A percentile compares a stretch with the other conserved stretches of the same genome.
Conservation (phyloP, 2,797 vertebrate genomes). For the Crypturellus tataupa region DNA sequence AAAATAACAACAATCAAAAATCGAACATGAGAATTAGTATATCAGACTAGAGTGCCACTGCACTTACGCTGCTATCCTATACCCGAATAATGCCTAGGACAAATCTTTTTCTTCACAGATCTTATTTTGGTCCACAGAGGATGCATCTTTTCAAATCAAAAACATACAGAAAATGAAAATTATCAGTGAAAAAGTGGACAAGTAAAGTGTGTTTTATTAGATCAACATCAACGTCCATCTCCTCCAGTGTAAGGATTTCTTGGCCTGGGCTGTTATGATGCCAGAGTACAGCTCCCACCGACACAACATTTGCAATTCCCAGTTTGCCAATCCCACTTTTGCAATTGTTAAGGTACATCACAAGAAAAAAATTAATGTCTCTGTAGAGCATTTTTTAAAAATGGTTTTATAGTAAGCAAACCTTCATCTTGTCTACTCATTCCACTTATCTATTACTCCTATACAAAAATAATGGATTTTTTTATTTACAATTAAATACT, state of each 20-base stretch:
- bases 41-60: background rate
- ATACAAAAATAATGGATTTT: background rate
- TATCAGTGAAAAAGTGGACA: background rate
- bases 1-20: background rate
- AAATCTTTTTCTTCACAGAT: background rate
- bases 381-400: background rate
- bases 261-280: background rate
- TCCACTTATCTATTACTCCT: background rate
- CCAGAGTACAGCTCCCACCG: background rate
- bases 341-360: background rate
- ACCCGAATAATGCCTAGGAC: background rate
- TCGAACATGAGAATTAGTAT: background rate
- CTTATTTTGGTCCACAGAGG: background rate
- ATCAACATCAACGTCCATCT: background rate
- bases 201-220: background rate
- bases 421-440: rapidly evolving
- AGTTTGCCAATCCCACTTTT: background rate
- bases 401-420: background rate
- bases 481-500: background rate
- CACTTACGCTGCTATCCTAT: background rate
- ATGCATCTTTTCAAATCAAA: background rate
- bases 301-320: background rate
- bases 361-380: background rate
- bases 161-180: background rate
- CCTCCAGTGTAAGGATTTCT: rapidly evolving